Evolutionary conservation across 2,888 invertebrate genomes (phyloP).

Genomic region (Agrotis segetum): DNA sequence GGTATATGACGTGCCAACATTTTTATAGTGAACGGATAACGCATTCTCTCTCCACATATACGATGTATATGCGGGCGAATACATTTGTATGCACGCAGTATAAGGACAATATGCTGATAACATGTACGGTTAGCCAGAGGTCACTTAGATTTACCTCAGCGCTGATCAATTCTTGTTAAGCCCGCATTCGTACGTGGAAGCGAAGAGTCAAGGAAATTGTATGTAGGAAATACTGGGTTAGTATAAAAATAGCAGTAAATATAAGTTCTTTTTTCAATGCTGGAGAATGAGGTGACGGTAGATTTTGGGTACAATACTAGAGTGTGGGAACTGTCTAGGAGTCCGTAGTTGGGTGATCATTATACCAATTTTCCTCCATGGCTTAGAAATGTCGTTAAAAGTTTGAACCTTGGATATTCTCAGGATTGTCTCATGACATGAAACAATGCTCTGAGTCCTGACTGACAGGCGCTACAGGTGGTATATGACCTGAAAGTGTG

Average conservation of each 20-base stretch:
- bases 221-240: constrained; percentile 6
- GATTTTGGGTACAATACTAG: neutral
- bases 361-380: too few relatives aligned
- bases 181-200: constrained; percentile 59
- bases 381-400: too few relatives aligned
- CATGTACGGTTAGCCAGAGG: constrained; percentile 63
- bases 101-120: constrained; percentile 65
- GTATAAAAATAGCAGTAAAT: constrained; percentile 1
- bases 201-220: constrained; percentile 42
- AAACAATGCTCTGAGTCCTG: too few relatives aligned
- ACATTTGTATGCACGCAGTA: constrained; percentile 68
- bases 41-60: constrained; percentile 34
- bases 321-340: too few relatives aligned
- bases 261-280: neutral
- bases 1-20: constrained; percentile 26
- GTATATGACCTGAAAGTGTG: too few relatives aligned
- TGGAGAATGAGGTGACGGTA: neutral
- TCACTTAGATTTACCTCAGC: constrained; percentile 63
- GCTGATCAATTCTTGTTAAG: constrained; percentile 58
- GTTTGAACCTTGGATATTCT: too few relatives aligned
- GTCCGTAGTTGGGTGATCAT: too few relatives aligned
- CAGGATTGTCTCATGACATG: too few relatives aligned
- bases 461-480: too few relatives aligned
- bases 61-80: constrained; percentile 57
- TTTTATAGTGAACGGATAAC: constrained; percentile 20